phyloP scores from a whole-genome alignment of 37 sponge, comb jelly and placozoan genomes.

The Beroe forskalii region DNA sequence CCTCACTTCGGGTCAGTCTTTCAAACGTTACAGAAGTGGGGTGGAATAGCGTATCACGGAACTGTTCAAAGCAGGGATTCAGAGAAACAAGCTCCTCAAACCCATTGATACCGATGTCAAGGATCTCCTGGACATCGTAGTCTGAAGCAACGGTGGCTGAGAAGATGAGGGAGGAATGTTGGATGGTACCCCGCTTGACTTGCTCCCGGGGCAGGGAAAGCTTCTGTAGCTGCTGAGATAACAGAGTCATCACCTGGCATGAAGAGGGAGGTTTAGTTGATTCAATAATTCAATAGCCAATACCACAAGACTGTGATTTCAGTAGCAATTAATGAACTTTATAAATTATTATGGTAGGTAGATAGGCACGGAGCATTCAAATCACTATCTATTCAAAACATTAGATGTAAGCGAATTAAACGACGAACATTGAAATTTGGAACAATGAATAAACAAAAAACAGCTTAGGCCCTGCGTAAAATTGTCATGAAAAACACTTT shows the following conservation, averaged over 20 bases:
- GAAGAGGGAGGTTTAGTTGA: background rate
- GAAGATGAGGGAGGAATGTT: conserved; percentile 61
- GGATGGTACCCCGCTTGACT: conserved; percentile 14
- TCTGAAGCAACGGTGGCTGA: conserved; percentile 2
- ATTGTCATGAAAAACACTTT: too few relatives aligned
- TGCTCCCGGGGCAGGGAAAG: conserved; percentile 32
- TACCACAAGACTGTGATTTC: too few relatives aligned
- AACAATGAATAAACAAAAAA: too few relatives aligned
- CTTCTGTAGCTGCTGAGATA: conserved; percentile 61
- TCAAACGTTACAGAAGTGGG: conserved; percentile 76
- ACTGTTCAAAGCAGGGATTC: conserved; percentile 70
- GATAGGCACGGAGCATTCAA: too few relatives aligned
- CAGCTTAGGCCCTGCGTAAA: too few relatives aligned
- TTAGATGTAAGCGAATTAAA: too few relatives aligned
- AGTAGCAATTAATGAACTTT: too few relatives aligned
- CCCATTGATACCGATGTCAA: conserved; percentile 71
- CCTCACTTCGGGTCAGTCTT: conserved; percentile 69
- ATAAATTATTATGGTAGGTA: too few relatives aligned
- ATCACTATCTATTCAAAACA: too few relatives aligned
- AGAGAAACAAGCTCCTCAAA: conserved; percentile 82
- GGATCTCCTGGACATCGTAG: conserved; percentile 31
- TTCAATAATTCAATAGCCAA: background rate
- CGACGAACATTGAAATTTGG: too few relatives aligned
- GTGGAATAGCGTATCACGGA: conserved; percentile 75
- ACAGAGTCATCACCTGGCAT: conserved; percentile 61